Evolutionary conservation across 2,797 vertebrate species (phyloP), one percentile per base, ranked within the genome.

Genomic region (Amblyopsis hoosieri): DNA sequence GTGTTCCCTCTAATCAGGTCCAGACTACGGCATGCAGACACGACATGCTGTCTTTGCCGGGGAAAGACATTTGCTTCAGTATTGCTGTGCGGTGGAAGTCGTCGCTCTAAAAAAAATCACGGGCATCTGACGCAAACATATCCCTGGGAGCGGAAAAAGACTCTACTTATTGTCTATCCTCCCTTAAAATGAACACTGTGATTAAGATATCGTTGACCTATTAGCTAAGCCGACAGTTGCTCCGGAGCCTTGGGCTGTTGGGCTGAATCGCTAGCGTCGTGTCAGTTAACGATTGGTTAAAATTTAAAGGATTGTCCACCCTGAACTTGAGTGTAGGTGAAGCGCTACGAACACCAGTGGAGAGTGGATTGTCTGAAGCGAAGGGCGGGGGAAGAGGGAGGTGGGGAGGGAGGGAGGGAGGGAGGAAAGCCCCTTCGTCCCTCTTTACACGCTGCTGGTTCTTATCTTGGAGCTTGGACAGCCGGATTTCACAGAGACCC

Each of bases 401-500:
- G 23, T 23, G 50, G 23, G 11, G 9, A 19, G 7, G 10, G 50
- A 13, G 8, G 50, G 5, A 19, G 3, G 3, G 49, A 51, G 50
- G 7, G n/a, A n/a, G 14, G 50, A 53, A 48, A 50, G 68, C 54
- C n/a, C 63, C 56, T 29, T 12, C 49, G 31, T 81, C 70, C 54
- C 67, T 50, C 52, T 66, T 55, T 73, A 62, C 69, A 84, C 46
- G 15, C 65, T 50, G 23, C 66, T 57, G 23, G 61, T 58, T 77
- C 62, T 72, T 76, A 52, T 68, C 55, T 19, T 33, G 29, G 23
- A 72, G 47, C 85, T 77, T 85, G 77, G 77, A 62, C 66, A 19
- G 57, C 12, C 29, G 48, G 45, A 67, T 81, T 75, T 76, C 9
- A 69, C 69, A 68, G 55, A 49, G 47, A 60, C 74, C 78, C 76